Evolutionary conservation across 2,888 invertebrate species (phyloP).

Genomic region (Koerneria pararmatus): DNA sequence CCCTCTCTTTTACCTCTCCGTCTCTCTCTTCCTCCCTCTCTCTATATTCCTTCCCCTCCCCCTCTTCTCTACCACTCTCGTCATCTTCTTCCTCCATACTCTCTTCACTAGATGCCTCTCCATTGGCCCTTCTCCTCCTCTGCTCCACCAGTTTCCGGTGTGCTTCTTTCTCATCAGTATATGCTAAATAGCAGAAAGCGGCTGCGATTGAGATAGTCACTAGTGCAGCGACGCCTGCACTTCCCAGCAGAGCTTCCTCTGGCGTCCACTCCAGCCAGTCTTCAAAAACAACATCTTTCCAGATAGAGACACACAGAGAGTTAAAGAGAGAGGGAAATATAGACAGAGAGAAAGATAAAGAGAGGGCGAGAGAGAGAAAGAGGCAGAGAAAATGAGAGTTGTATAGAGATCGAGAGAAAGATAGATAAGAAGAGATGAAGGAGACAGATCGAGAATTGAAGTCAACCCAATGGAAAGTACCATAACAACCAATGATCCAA

Average conservation of each 20-base stretch:
- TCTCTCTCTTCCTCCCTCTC: not conserved
- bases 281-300: constrained; percentile 26
- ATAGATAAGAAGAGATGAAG: too few relatives aligned
- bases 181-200: constrained; percentile 45
- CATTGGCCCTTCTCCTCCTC: not conserved
- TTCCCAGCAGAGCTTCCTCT: constrained; percentile 41
- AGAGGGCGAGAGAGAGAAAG: too few relatives aligned
- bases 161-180: constrained; percentile 44
- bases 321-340: not conserved
- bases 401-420: too few relatives aligned
- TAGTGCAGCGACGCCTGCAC: too few relatives aligned
- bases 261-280: constrained; percentile 40
- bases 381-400: too few relatives aligned
- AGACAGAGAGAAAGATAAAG: not conserved
- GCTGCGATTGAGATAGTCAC: too few relatives aligned
- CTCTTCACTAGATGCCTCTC: not conserved
- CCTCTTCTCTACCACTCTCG: not conserved
- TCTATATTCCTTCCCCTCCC: not conserved
- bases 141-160: constrained; percentile 26
- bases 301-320: not conserved
- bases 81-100: not conserved
- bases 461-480: too few relatives aligned
- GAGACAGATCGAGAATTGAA: too few relatives aligned
- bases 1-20: not conserved
- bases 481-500: too few relatives aligned